These are phyloP conservation scores for Stichodactyla mertensii DNA, from an alignment of 64 coral and sea anemone species.

Conservation along the genomic window DNA sequence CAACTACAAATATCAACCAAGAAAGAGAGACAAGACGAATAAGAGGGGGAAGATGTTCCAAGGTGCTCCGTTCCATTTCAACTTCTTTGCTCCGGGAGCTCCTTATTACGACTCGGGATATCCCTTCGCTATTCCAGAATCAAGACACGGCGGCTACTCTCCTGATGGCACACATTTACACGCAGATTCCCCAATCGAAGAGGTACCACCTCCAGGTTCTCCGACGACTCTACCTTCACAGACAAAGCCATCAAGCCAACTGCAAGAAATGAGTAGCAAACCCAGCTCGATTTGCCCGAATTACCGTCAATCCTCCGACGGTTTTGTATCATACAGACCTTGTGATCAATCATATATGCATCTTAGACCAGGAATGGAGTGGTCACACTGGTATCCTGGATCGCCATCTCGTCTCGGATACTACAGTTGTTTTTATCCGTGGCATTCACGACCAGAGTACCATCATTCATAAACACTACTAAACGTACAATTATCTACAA, in stretches of 20 bases:
- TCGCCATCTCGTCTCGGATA: constrained; percentile 35
- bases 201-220: background rate
- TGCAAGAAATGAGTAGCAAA: background rate
- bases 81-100: constrained; percentile 54
- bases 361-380: constrained; percentile 39
- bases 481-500: background rate
- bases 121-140: constrained; percentile 33
- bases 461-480: background rate
- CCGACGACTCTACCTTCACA: background rate
- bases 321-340: constrained; percentile 49
- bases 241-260: background rate
- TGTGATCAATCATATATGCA: constrained; percentile 47
- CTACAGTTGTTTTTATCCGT: constrained; percentile 49
- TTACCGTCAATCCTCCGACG: constrained; percentile 40
- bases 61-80: constrained; percentile 74
- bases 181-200: background rate
- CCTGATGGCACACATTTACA: background rate
- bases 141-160: background rate
- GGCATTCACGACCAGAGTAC: constrained; percentile 39
- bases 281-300: constrained; percentile 20
- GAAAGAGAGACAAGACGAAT: constrained; percentile 89
- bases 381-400: constrained; percentile 49
- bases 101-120: constrained; percentile 44
- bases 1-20: constrained; percentile 94
- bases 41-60: constrained; percentile 79